Base-by-base conservation (phyloP, 2,113 vertebrate species). In the Xiphias gladius region DNA sequence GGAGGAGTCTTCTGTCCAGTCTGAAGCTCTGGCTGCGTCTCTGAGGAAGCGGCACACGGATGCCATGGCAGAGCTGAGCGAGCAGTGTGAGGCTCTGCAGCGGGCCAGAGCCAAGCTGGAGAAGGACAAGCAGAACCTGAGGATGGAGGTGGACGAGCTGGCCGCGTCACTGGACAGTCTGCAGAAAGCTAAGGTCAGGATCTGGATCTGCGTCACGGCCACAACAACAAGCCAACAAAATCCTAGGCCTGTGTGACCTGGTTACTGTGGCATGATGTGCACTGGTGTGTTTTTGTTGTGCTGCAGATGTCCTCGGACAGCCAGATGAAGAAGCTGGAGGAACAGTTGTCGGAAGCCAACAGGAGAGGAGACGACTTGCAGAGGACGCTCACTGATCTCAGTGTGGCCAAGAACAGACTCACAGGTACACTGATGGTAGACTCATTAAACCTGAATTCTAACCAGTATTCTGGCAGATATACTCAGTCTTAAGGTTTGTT, bases 71-170 rank as follows among this genome's bases (percentile, higher is more conserved):
- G 96, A 96, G 78, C 90, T 96, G 68, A 91, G 86, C 6, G 96
- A 96, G 83, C 96, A 96, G 89, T 95, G 93, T 0, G 95, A 96
- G 73, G 85, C 88, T 28, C 93, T 96, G 85, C 96, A 96, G 90
- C 88, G 96, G 75, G 86, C 86, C 52, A 89, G 95, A 1, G 92
- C 91, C 84, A 96, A 95, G 17, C 94, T 96, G 86, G 96, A 96
- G 86, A 96, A 96, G 73, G 96, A 96, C 35, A 96, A 96, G 59
- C 95, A 96, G 82, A 95, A 84, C 75, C 89, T 96, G 84, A 93
- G 93, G 64, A 86, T 95, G 88, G 96, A 96, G 90, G 89, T 96
- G 78, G 95, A 96, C 0, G 94, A 96, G 62, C 86, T 96, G 69
- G 67, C 92, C 0, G 88, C 93, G 2, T 93, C 94, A 0, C 73